A percentile compares a stretch with the other conserved stretches of the same genome.
Conservation (phyloP, 2,113 vertebrate genomes). For the Rhabdornis inornatus region DNA sequence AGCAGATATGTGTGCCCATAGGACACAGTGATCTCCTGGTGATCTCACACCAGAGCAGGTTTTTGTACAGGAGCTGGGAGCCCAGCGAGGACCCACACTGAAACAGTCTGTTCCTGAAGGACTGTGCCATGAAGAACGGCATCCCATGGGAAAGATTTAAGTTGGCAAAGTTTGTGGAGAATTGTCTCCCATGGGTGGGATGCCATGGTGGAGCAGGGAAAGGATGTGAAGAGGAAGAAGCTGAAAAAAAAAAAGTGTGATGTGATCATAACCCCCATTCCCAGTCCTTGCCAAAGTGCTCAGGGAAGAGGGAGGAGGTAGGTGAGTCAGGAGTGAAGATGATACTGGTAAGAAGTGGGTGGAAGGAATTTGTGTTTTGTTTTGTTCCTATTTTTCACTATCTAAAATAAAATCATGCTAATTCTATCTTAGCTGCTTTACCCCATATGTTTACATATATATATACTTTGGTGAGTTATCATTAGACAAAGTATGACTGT, state of each 20-base stretch:
- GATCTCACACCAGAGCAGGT: neutral
- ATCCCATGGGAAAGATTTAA: rapidly evolving
- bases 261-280: neutral
- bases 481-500: neutral
- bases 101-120: neutral
- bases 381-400: neutral
- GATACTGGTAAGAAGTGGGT: neutral
- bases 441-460: neutral
- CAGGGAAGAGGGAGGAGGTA: neutral
- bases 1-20: neutral
- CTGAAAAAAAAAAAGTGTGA: rapidly evolving
- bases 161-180: neutral
- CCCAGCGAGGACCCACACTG: rapidly evolving
- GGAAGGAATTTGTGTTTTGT: neutral
- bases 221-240: neutral
- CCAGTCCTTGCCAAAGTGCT: neutral
- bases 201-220: neutral
- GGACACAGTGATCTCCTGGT: rapidly evolving
- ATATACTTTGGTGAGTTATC: neutral
- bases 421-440: neutral
- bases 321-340: neutral
- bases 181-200: neutral
- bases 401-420: neutral
- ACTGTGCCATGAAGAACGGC: neutral
- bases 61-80: neutral